Conservation (phyloP, 2,797 vertebrate genomes). For the Miichthys miiuy region DNA sequence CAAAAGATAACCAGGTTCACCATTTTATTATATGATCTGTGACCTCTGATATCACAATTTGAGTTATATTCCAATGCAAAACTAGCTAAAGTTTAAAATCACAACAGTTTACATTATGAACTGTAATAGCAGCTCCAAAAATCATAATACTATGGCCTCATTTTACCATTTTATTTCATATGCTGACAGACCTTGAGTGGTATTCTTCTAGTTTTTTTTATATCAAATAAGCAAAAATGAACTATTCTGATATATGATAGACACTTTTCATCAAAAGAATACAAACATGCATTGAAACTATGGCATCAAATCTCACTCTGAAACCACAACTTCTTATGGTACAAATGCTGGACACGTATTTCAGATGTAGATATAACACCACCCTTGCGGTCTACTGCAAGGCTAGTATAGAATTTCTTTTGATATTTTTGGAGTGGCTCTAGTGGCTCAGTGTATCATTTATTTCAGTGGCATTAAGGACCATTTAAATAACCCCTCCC, state of each 20-base stretch:
- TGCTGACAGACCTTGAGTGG: too few relatives aligned
- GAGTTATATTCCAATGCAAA: not conserved
- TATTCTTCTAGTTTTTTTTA: not conserved
- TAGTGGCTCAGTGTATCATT: not conserved
- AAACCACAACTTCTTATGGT: not conserved
- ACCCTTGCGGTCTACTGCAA: not conserved
- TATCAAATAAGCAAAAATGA: not conserved
- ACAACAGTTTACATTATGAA: too few relatives aligned
- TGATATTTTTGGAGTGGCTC: not conserved
- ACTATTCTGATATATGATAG: not conserved
- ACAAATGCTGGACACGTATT: not conserved
- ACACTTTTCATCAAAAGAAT: not conserved
- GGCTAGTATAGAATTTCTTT: not conserved
- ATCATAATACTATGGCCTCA: not conserved
- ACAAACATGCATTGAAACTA: not conserved
- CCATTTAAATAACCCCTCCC: slow-evolving; percentile 29
- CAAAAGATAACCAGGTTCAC: not conserved
- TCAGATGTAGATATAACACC: not conserved
- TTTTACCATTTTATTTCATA: not conserved
- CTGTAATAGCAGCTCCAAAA: not conserved
- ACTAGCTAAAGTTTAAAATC: too few relatives aligned
- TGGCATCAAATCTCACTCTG: not conserved
- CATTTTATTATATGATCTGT: not conserved
- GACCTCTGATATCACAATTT: slow-evolving; percentile 1
- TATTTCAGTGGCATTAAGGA: slow-evolving; percentile 33